phyloP scores from a whole-genome alignment of 2,888 invertebrate genomes.

The Sarcophaga carnaria region DNA sequence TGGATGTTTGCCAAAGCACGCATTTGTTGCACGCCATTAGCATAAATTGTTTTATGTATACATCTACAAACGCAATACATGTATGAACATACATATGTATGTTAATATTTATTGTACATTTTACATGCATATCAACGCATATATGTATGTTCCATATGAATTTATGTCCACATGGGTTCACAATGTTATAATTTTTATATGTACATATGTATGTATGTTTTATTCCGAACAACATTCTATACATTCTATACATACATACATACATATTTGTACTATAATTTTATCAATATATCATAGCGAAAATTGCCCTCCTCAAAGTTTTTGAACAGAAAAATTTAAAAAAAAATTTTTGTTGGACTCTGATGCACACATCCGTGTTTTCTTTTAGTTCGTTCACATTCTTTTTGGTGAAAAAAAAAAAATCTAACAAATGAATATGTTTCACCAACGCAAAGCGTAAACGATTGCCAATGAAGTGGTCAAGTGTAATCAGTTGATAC shows the following conservation, averaged over 20 bases:
- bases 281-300: constrained; percentile 43
- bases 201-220: constrained; percentile 9
- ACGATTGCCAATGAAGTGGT: background rate
- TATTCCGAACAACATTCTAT: background rate
- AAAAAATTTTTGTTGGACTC: constrained; percentile 48
- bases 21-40: constrained; percentile 69
- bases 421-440: background rate
- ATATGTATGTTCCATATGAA: too few species aligned
- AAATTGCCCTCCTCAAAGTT: constrained; percentile 64
- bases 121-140: background rate
- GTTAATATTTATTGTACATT: background rate
- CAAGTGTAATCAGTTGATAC: background rate
- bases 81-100: background rate
- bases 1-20: constrained; percentile 68
- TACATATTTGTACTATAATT: background rate
- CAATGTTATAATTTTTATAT: background rate
- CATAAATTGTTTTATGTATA: constrained; percentile 60
- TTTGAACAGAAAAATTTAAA: constrained; percentile 17
- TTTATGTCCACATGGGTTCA: too few species aligned
- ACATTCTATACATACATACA: background rate
- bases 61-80: background rate
- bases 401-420: background rate
- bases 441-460: background rate
- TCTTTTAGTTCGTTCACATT: background rate
- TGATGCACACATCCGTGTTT: constrained; percentile 49